A percentile compares a stretch with the other conserved stretches of the same genome.
Conservation (phyloP, 1,140 invertebrate species). For the Heliconius congener region DNA sequence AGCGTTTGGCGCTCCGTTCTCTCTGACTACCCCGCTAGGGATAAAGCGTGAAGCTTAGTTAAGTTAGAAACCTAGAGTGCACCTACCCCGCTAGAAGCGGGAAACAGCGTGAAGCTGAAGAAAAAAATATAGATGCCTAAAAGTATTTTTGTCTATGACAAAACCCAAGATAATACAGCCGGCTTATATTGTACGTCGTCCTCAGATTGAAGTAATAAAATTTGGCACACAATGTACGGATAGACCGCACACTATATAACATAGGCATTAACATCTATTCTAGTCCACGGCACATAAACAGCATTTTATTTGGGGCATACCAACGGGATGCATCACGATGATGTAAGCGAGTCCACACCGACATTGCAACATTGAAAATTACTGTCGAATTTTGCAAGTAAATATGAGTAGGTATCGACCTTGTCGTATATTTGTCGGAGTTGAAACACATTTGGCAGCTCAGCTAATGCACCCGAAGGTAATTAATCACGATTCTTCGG, state of each 20-base stretch:
- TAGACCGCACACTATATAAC: conserved; percentile 15
- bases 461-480: conserved; percentile 35
- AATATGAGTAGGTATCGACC: conserved; percentile 28
- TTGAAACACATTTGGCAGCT: conserved; percentile 49
- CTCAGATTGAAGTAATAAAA: conserved; percentile 11
- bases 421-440: conserved; percentile 47
- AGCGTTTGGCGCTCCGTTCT: too few species aligned
- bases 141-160: too few species aligned
- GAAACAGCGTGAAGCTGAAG: not conserved
- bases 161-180: too few species aligned
- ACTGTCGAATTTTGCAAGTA: conserved; percentile 39
- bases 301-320: conserved; percentile 42
- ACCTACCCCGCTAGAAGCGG: too few species aligned
- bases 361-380: conserved; percentile 48
- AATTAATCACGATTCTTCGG: conserved; percentile 38
- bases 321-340: conserved; percentile 42
- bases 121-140: not conserved
- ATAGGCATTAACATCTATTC: conserved; percentile 42
- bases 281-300: conserved; percentile 40
- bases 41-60: too few species aligned
- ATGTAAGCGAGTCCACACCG: conserved; percentile 39
- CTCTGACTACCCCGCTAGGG: too few species aligned
- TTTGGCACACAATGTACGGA: conserved; percentile 12
- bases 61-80: too few species aligned
- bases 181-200: not conserved